A percentile compares a stretch with the other conserved stretches of the same genome.
Evolutionary conservation across 1,140 invertebrate species (phyloP).

Genomic region (Choristoneura fumiferana): DNA sequence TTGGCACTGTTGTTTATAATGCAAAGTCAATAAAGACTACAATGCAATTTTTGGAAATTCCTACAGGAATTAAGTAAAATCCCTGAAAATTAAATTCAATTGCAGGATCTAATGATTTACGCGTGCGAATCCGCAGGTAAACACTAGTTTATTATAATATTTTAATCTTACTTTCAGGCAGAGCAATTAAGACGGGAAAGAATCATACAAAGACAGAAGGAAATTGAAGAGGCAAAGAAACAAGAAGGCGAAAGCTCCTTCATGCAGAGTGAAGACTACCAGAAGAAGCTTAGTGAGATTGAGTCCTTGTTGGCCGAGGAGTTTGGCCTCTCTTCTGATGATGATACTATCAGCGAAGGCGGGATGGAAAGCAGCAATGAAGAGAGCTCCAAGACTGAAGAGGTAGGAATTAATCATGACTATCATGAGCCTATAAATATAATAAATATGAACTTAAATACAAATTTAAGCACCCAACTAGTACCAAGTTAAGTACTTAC

Average conservation of each 20-base stretch:
- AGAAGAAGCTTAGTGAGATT: conserved; percentile 71
- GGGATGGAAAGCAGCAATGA: conserved; percentile 76
- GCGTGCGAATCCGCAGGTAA: too few relatives aligned
- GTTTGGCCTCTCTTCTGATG: conserved; percentile 69
- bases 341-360: conserved; percentile 71
- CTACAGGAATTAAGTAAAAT: too few relatives aligned
- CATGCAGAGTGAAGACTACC: conserved; percentile 78
- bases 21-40: too few relatives aligned
- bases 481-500: too few relatives aligned
- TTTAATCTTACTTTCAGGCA: conserved; percentile 59
- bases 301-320: conserved; percentile 67
- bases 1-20: too few relatives aligned
- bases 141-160: too few relatives aligned
- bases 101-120: too few relatives aligned
- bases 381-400: conserved; percentile 73
- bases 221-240: conserved; percentile 77
- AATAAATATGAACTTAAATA: too few relatives aligned
- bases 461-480: too few relatives aligned
- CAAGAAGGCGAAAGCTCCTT: conserved; percentile 83
- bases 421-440: neutral
- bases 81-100: too few relatives aligned
- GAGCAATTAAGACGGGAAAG: conserved; percentile 73
- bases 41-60: too few relatives aligned
- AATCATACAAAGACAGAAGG: conserved; percentile 73
- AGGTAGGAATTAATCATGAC: conserved; percentile 37